A percentile compares a stretch with the other conserved stretches of the same genome.
These are phyloP conservation scores for Phortica magna DNA, from an alignment of 2,888 invertebrate species.

Conservation along the genomic window DNA sequence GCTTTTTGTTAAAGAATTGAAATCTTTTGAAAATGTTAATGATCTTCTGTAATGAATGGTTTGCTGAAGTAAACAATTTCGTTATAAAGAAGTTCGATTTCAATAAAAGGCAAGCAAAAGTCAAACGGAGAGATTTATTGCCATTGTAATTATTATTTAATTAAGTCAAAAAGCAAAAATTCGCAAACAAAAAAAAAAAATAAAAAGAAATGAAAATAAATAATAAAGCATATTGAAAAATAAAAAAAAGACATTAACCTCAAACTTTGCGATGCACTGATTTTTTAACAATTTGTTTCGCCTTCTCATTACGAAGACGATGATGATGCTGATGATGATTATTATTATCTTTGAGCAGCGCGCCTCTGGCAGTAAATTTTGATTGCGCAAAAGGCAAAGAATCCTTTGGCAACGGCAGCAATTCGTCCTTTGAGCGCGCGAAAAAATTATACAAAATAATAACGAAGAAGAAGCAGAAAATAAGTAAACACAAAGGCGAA, in stretches of 20 bases:
- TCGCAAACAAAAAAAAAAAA: background rate
- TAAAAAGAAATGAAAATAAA: background rate
- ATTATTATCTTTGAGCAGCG: background rate
- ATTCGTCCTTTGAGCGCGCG: background rate
- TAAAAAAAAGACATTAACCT: too few relatives aligned
- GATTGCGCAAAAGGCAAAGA: constrained; percentile 42
- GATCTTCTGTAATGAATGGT: too few relatives aligned
- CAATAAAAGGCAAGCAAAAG: constrained; percentile 32
- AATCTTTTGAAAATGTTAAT: too few relatives aligned
- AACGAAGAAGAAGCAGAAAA: constrained; percentile 2
- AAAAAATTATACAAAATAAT: constrained; percentile 22
- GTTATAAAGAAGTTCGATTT: too few relatives aligned
- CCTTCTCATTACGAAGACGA: too few relatives aligned
- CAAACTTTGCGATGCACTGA: too few relatives aligned
- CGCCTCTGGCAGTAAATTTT: constrained; percentile 32
- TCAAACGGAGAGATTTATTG: constrained; percentile 69
- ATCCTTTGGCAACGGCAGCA: background rate
- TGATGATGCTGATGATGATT: background rate
- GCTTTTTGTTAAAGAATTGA: too few relatives aligned
- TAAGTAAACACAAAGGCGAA: constrained; percentile 21
- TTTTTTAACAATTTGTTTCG: too few relatives aligned
- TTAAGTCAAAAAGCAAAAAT: background rate
- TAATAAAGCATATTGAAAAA: background rate
- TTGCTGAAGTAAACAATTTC: too few relatives aligned
- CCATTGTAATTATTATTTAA: constrained; percentile 68